Percentiles rank a stretch among this genome's conserved stretches.
These are phyloP conservation scores for Holothuria leucospilota DNA, from an alignment of 53 echinoderm and acorn worm genomes.

Conservation along the genomic window DNA sequence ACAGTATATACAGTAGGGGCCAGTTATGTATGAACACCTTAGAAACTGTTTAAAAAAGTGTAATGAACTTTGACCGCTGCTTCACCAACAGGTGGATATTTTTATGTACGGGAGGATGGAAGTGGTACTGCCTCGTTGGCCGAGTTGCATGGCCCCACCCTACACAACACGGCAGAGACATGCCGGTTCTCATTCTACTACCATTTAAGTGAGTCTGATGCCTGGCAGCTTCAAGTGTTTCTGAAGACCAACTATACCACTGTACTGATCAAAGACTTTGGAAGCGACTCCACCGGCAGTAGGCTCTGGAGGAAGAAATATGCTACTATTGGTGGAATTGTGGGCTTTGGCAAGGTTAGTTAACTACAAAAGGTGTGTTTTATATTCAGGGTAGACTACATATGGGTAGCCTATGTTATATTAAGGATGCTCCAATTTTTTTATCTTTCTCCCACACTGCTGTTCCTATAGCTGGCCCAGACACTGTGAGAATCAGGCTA, in stretches of 20 bases:
- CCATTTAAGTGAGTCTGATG: not conserved
- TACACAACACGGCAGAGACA: conserved; percentile 1
- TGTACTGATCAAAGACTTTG: not conserved
- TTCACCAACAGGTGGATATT: conserved; percentile 10
- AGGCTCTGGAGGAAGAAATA: not conserved
- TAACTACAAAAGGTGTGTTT: too few species aligned
- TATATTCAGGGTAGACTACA: too few species aligned
- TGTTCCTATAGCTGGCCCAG: too few species aligned
- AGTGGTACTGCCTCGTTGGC: not conserved
- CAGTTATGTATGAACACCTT: too few species aligned
- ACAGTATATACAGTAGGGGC: too few species aligned
- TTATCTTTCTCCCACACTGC: too few species aligned
- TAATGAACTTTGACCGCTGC: not conserved
- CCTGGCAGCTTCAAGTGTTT: not conserved
- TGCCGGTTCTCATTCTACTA: not conserved
- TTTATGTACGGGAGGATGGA: not conserved
- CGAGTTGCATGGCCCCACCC: not conserved
- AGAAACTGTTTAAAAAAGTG: not conserved
- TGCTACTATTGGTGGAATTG: not conserved
- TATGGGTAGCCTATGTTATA: too few species aligned
- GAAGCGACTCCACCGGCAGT: not conserved
- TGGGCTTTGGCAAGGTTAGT: not conserved
- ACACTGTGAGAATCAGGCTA: too few species aligned
- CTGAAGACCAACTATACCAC: not conserved
- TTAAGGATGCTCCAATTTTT: too few species aligned